These are phyloP conservation scores for Nesoenas mayeri DNA, from an alignment of 2,113 vertebrate genomes.

Conservation along the genomic window DNA sequence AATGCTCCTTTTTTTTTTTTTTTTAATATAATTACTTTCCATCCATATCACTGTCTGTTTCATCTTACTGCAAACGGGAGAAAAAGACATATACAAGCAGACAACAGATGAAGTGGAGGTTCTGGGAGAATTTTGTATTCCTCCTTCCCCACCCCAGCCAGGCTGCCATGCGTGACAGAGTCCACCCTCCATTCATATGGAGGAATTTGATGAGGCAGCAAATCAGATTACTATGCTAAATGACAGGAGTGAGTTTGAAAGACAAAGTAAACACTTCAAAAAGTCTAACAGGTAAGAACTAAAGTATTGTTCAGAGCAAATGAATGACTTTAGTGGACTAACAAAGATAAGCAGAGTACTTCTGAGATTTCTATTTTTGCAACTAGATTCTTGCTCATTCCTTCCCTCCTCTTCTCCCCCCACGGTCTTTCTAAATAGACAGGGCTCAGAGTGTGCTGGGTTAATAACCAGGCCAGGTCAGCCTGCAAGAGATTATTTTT, in stretches of 20 bases:
- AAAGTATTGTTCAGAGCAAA: background rate
- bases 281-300: background rate
- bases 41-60: background rate
- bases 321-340: background rate
- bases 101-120: background rate
- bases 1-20: background rate
- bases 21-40: background rate
- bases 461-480: conserved; percentile 43
- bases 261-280: background rate
- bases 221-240: background rate
- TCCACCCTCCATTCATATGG: background rate
- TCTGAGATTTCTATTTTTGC: background rate
- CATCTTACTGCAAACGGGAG: background rate
- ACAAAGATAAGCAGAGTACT: background rate
- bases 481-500: conserved; percentile 42
- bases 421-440: background rate
- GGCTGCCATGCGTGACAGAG: background rate
- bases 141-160: background rate
- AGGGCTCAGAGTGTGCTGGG: background rate
- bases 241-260: background rate
- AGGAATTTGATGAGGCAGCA: background rate
- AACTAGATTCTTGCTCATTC: background rate
- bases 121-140: background rate
- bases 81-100: background rate
- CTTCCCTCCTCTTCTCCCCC: background rate